Conservation (phyloP, 92 coral and sea anemone genomes). For the Heliopora coerulea region DNA sequence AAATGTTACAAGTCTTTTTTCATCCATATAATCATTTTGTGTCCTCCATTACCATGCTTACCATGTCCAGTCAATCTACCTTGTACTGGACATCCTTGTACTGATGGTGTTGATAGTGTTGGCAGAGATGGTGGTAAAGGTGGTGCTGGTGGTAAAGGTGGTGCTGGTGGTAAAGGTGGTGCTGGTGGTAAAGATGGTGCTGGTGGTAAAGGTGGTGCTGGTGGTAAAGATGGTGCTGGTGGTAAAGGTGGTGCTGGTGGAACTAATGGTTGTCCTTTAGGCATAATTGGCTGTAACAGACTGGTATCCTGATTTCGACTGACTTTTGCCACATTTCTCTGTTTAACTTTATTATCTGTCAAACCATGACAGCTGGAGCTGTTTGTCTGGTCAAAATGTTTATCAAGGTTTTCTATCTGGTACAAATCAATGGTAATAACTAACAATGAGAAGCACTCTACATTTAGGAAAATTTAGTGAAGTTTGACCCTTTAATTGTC, state of each 20-base stretch:
- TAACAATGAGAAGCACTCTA: too few relatives aligned
- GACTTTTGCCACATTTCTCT: background rate
- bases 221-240: conserved; percentile 44
- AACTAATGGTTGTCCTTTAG: background rate
- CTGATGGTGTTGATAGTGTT: conserved; percentile 20
- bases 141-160: conserved; percentile 38
- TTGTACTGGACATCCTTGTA: conserved; percentile 8
- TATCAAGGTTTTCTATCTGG: too few relatives aligned
- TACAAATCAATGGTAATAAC: too few relatives aligned
- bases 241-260: conserved; percentile 54
- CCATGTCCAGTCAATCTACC: conserved; percentile 3
- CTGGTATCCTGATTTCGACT: background rate
- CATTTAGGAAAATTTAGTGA: too few relatives aligned
- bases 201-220: conserved; percentile 40
- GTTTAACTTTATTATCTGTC: background rate
- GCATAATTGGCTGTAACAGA: background rate
- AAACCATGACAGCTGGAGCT: background rate
- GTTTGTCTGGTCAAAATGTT: too few relatives aligned
- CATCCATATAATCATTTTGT: conserved; percentile 25
- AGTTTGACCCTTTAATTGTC: too few relatives aligned
- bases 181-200: conserved; percentile 59
- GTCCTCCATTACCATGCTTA: conserved; percentile 72
- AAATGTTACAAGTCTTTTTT: conserved; percentile 25
- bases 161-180: background rate
- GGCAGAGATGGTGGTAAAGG: conserved; percentile 64